Percentiles rank a stretch among this genome's conserved stretches.
phyloP scores from a whole-genome alignment of 2,797 vertebrate species.

The Schizopygopsis malacanthus region DNA sequence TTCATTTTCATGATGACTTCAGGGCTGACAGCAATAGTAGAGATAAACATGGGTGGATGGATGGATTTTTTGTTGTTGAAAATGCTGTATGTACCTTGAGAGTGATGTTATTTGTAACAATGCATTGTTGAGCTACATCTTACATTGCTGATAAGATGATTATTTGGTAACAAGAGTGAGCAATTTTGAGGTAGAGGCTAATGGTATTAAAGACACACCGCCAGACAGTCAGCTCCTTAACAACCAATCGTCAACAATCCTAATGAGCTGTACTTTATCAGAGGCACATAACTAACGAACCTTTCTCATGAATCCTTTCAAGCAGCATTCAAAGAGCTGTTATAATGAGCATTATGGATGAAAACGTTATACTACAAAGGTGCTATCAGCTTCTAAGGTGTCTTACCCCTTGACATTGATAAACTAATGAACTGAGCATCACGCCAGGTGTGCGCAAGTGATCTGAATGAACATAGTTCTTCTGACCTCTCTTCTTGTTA shows the following conservation, averaged over 20 bases:
- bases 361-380: conserved; percentile 3
- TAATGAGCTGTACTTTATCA: conserved; percentile 31
- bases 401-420: conserved; percentile 10
- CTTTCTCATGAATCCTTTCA: not conserved
- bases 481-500: conserved; percentile 13
- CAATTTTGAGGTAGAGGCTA: conserved; percentile 11
- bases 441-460: not conserved
- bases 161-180: conserved; percentile 32
- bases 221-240: conserved; percentile 29
- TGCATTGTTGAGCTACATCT: conserved; percentile 21
- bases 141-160: conserved; percentile 43
- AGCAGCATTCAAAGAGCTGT: conserved; percentile 24
- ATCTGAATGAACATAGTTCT: conserved; percentile 11
- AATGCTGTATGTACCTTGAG: not conserved
- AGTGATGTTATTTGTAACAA: conserved; percentile 8
- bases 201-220: conserved; percentile 30
- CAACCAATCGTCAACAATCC: conserved; percentile 22
- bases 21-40: not conserved
- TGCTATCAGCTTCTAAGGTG: conserved; percentile 1
- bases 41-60: not conserved
- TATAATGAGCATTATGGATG: not conserved
- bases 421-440: conserved; percentile 28
- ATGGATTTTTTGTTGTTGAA: too few relatives aligned
- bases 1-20: not conserved
- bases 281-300: not conserved